Conservation (phyloP, 2,113 vertebrate genomes). For the Poeciliopsis turrubarensis region DNA sequence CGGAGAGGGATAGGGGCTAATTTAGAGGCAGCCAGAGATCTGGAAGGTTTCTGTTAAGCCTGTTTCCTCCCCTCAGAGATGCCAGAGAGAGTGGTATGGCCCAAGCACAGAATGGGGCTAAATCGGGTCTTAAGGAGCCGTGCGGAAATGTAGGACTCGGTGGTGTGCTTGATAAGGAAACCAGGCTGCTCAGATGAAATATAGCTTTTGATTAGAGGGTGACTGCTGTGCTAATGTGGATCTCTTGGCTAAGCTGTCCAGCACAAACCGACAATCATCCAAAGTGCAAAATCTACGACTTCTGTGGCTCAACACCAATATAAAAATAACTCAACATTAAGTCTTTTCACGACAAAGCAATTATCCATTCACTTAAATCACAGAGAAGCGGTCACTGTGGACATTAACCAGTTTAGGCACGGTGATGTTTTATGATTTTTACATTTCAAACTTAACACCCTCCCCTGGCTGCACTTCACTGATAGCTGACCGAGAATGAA, state of each 20-base stretch:
- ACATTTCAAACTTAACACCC: conserved; percentile 39
- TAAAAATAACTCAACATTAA: conserved; percentile 60
- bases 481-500: conserved; percentile 38
- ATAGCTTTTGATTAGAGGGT: conserved; percentile 17
- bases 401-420: conserved; percentile 68
- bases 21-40: conserved; percentile 53
- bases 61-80: conserved; percentile 28
- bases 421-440: conserved; percentile 50
- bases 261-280: conserved; percentile 55
- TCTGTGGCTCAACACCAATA: conserved; percentile 66
- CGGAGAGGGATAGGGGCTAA: conserved; percentile 56
- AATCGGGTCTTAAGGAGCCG: conserved; percentile 51
- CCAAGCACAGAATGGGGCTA: conserved; percentile 22
- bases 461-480: conserved; percentile 34
- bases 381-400: conserved; percentile 67
- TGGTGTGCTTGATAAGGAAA: conserved; percentile 29
- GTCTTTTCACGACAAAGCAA: conserved; percentile 44
- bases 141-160: conserved; percentile 27
- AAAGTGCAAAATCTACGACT: conserved; percentile 72
- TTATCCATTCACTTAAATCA: conserved; percentile 61
- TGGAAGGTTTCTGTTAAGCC: conserved; percentile 45
- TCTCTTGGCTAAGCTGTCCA: conserved; percentile 46
- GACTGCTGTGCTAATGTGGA: conserved; percentile 29
- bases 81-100: conserved; percentile 15
- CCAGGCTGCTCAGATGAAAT: conserved; percentile 29